phyloP scores from a whole-genome alignment of 2,888 invertebrate species.

The Synanthedon andrenaeformis region DNA sequence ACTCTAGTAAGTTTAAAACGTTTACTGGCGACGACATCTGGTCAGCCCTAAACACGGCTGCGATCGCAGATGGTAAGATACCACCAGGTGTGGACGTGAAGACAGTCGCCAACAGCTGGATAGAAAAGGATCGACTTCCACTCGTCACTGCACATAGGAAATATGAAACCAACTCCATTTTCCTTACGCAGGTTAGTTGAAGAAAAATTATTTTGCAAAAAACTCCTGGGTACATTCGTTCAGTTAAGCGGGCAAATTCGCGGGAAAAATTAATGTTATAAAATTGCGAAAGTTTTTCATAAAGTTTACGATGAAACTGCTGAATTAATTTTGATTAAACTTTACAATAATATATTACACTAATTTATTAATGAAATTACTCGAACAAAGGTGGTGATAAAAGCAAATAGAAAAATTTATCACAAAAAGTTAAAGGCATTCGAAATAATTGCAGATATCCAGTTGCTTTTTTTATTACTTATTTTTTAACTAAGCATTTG shows the following conservation, averaged over 20 bases:
- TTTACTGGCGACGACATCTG: conserved; percentile 86
- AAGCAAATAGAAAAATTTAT: too few species aligned
- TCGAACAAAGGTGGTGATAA: too few species aligned
- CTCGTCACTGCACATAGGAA: conserved; percentile 78
- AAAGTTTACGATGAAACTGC: too few species aligned
- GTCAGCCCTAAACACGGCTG: conserved; percentile 77
- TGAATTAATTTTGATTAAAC: too few species aligned
- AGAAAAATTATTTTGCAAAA: background rate
- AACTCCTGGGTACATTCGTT: background rate
- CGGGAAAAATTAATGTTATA: background rate
- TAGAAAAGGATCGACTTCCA: conserved; percentile 82
- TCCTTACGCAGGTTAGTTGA: conserved; percentile 73
- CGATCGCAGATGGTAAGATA: conserved; percentile 67
- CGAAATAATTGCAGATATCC: too few species aligned
- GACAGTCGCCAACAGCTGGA: conserved; percentile 85
- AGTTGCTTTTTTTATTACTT: too few species aligned
- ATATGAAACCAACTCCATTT: conserved; percentile 73
- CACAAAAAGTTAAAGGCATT: too few species aligned
- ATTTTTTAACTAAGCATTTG: too few species aligned
- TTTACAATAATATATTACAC: too few species aligned
- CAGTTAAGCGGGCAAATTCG: too few species aligned
- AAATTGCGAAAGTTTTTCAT: too few species aligned
- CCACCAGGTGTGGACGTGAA: conserved; percentile 68
- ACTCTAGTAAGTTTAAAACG: conserved; percentile 74
- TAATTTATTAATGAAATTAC: too few species aligned